Evolutionary conservation across 53 echinoderm and acorn worm genomes (phyloP).

Genomic region (Apostichopus leukothele): DNA sequence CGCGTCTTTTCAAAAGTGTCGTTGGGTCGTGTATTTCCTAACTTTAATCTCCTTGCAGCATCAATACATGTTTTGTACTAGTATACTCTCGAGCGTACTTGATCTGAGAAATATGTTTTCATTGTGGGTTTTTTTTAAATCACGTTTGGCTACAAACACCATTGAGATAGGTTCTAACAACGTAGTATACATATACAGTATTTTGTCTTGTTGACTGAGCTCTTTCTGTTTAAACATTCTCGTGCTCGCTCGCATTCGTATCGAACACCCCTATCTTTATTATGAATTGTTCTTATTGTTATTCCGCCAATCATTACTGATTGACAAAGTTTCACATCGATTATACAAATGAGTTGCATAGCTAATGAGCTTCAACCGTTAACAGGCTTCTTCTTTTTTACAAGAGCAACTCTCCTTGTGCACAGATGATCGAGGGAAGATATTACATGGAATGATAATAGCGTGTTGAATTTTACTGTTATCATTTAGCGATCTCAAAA

Average conservation of each 20-base stretch:
- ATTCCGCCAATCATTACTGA: constrained; percentile 30
- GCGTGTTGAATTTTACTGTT: no score
- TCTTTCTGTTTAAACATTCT: no score
- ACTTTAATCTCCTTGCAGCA: background rate
- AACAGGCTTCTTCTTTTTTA: background rate
- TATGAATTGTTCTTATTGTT: constrained; percentile 1
- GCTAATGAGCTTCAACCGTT: constrained; percentile 28
- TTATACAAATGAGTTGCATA: constrained; percentile 38
- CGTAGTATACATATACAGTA: no score
- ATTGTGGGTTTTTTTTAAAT: no score
- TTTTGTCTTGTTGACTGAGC: no score
- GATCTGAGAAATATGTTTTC: no score
- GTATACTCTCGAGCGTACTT: no score
- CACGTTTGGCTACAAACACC: no score
- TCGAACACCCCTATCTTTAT: constrained; percentile 19
- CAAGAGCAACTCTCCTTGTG: background rate
- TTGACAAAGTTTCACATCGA: constrained; percentile 27
- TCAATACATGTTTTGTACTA: no score
- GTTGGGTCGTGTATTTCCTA: background rate
- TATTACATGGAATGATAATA: no score
- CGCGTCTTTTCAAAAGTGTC: background rate
- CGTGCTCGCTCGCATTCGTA: background rate
- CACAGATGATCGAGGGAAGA: background rate
- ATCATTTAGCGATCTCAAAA: no score
- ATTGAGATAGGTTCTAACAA: no score